Evolutionary conservation across 2,113 vertebrate species (phyloP), one percentile per base, ranked within the genome.

Genomic region (Eurystomus gularis): DNA sequence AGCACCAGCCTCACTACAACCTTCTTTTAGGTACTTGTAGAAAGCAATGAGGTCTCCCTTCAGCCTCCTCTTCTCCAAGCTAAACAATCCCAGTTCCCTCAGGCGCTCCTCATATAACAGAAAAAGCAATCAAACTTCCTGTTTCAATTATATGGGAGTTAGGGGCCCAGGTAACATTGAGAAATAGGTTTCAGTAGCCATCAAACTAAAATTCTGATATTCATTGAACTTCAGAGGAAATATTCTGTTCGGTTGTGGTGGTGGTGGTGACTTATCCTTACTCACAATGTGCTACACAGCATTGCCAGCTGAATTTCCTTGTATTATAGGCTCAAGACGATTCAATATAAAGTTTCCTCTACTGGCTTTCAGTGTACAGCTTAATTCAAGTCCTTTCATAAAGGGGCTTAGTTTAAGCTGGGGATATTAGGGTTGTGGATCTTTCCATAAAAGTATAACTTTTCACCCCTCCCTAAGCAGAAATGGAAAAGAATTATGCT

Each of bases 351-450:
- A 86, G 9, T 71, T 93, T 94, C 62, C 14, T 94, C n/a, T 62
- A 8, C 14, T 70, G 62, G 31, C n/a, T 86, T 88, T 83, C 40
- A 82, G 9, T n/a, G 49, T 29, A 52, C 24, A 80, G 14, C 12
- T 92, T 82, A 89, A 71, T 94, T 96, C 46, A 82, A 65, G 51
- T 55, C 13, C 23, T 78, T 95, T 94, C 54, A 85, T 31, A 58
- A 65, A 72, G 12, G 11, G 18, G 31, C 17, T 93, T 90, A 76
- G 40, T 88, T 69, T 95, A 93, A 82, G n/a, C 20, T 15, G 11
- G 21, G 31, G 26, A 66, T 90, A 80, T 82, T 91, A 88, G 42
- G 24, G 65, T n/a, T 65, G 54, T 19, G 29, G n/a, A 64, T 71
- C 64, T 77, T 92, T 95, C 51, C 71, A 75, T 91, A 37, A 80